Conservation (phyloP, 1,140 invertebrate genomes). For the Mercenaria mercenaria region DNA sequence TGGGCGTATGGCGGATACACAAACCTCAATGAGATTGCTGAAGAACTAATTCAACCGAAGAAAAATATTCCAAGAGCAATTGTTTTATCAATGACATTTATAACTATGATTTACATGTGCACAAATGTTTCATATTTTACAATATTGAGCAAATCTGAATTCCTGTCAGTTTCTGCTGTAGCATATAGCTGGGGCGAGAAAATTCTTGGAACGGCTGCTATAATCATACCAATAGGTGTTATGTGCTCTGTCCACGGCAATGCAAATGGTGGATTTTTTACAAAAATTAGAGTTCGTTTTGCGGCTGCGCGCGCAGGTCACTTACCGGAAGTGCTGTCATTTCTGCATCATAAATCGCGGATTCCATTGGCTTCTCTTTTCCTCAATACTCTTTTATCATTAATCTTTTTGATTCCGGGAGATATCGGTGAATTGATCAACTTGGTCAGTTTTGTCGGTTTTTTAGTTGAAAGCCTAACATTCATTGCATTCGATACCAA, state of each 20-base stretch:
- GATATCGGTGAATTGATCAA: conserved; percentile 18
- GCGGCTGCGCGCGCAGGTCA: too few relatives aligned
- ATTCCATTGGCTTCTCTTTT: conserved; percentile 16
- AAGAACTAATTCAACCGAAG: too few relatives aligned
- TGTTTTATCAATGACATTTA: neutral
- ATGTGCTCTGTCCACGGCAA: conserved; percentile 10
- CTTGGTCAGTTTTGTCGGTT: conserved; percentile 23
- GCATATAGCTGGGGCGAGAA: conserved; percentile 5
- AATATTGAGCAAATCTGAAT: conserved; percentile 16
- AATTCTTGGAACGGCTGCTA: neutral
- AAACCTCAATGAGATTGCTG: conserved; percentile 21
- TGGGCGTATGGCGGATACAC: conserved; percentile 52
- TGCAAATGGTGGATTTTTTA: conserved; percentile 37
- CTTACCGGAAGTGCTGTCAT: conserved; percentile 43
- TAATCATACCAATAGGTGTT: conserved; percentile 32
- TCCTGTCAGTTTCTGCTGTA: conserved; percentile 1
- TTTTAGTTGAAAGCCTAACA: neutral
- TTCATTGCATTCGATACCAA: neutral
- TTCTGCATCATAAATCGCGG: neutral
- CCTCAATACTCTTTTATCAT: neutral
- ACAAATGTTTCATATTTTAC: conserved; percentile 51
- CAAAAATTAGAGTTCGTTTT: neutral
- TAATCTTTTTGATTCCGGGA: conserved; percentile 10
- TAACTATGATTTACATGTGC: conserved; percentile 27
- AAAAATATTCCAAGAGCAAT: conserved; percentile 43